phyloP scores from a whole-genome alignment of 2,888 invertebrate genomes.

The Polyploca ridens region DNA sequence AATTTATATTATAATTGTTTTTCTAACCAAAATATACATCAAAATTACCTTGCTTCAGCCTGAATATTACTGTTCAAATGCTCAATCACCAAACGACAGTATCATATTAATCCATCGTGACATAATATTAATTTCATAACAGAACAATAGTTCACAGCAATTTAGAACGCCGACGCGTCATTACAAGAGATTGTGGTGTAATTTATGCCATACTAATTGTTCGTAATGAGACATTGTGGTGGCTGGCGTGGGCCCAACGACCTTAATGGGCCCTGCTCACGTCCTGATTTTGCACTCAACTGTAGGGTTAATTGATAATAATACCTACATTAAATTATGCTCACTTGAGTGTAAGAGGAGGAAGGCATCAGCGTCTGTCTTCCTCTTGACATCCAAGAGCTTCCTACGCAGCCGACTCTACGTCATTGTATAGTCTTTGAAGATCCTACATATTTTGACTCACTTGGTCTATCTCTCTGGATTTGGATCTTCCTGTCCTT shows the following conservation, averaged over 20 bases:
- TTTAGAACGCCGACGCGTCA: slow-evolving; percentile 48
- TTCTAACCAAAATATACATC: background rate
- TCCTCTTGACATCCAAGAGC: no score
- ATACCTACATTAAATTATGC: background rate
- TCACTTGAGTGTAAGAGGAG: background rate
- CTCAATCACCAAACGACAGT: slow-evolving; percentile 5
- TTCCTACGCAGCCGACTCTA: no score
- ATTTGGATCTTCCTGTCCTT: no score
- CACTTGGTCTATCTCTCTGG: no score
- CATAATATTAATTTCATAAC: slow-evolving; percentile 8
- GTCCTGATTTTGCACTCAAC: background rate
- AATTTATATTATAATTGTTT: background rate
- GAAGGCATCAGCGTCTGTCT: no score
- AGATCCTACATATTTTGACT: no score
- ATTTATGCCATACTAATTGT: slow-evolving; percentile 77
- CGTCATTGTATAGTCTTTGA: no score
- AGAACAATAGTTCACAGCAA: slow-evolving; percentile 19
- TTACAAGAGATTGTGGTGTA: slow-evolving; percentile 56
- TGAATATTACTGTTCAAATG: background rate
- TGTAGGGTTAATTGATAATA: background rate
- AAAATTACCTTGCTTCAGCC: background rate
- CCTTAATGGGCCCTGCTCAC: slow-evolving; percentile 16
- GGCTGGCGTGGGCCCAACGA: slow-evolving; percentile 62
- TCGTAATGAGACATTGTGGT: slow-evolving; percentile 69
- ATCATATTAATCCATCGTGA: slow-evolving; percentile 5